These are phyloP conservation scores for Aurelia aurita DNA, from an alignment of 30 jellyfish, hydroid and myxozoan species.

Conservation along the genomic window DNA sequence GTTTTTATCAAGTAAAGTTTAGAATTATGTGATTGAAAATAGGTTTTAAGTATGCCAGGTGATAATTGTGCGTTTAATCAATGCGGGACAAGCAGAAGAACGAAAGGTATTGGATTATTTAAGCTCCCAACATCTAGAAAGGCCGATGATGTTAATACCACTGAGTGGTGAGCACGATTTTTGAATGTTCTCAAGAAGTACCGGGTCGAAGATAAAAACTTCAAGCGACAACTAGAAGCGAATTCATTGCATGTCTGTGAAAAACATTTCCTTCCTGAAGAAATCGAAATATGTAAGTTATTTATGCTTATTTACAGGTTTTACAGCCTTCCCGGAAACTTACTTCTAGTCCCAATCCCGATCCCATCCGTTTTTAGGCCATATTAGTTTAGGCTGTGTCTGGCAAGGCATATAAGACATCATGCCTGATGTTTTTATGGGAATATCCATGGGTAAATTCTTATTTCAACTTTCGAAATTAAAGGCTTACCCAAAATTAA, in stretches of 20 bases:
- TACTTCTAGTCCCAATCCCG: neutral
- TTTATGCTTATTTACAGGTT: neutral
- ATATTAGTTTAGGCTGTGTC: neutral
- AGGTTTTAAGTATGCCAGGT: constrained; percentile 7
- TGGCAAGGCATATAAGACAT: no score
- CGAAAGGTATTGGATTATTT: constrained; percentile 21
- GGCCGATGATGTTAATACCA: neutral
- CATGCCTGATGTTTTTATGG: no score
- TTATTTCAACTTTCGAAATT: neutral
- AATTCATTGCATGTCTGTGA: constrained; percentile 31
- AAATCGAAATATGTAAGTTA: constrained; percentile 9
- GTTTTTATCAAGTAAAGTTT: neutral
- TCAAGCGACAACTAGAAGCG: constrained; percentile 26
- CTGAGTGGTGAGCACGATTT: constrained; percentile 12
- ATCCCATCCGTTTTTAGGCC: neutral
- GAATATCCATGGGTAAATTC: no score
- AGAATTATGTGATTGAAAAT: neutral
- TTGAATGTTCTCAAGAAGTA: constrained; percentile 5
- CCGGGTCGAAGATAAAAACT: constrained; percentile 18
- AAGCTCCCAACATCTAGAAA: constrained; percentile 9
- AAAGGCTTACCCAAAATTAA: neutral
- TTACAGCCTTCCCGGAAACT: neutral
- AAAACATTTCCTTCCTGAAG: constrained; percentile 11
- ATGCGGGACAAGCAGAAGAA: constrained; percentile 7
- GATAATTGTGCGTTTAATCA: constrained; percentile 24